Evolutionary conservation across 2,113 vertebrate genomes (phyloP).

Genomic region (Formicarius rufipectus): DNA sequence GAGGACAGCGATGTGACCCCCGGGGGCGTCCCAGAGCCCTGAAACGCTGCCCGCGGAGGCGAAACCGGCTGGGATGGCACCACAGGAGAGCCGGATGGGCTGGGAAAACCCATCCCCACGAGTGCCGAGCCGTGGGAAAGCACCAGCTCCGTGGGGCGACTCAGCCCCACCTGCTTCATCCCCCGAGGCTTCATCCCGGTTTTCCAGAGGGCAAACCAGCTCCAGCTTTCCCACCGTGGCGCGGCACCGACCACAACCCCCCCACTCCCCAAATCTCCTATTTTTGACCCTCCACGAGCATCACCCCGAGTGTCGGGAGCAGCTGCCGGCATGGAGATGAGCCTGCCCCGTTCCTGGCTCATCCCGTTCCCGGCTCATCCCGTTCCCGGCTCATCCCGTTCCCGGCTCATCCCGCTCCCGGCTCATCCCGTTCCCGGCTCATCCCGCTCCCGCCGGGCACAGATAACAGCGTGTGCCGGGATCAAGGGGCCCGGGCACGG

Average conservation of each 20-base stretch:
- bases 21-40: background rate
- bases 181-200: background rate
- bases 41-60: background rate
- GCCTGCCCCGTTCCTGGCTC: background rate
- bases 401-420: background rate
- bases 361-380: no score
- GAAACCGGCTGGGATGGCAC: background rate
- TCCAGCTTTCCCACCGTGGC: background rate
- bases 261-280: background rate
- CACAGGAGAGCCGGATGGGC: background rate
- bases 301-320: fast-evolving
- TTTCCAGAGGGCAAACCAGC: background rate
- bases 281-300: fast-evolving
- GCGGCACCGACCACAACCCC: background rate
- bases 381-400: no score
- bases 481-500: conserved; percentile 2
- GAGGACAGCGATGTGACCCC: fast-evolving
- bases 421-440: background rate
- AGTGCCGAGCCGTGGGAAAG: background rate
- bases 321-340: fast-evolving
- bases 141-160: background rate
- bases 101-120: background rate
- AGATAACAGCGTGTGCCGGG: background rate
- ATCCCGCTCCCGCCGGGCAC: background rate
- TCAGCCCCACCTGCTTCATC: background rate